These are phyloP conservation scores for Cotesia chilonis DNA, from an alignment of 1,140 invertebrate genomes.

Conservation along the genomic window DNA sequence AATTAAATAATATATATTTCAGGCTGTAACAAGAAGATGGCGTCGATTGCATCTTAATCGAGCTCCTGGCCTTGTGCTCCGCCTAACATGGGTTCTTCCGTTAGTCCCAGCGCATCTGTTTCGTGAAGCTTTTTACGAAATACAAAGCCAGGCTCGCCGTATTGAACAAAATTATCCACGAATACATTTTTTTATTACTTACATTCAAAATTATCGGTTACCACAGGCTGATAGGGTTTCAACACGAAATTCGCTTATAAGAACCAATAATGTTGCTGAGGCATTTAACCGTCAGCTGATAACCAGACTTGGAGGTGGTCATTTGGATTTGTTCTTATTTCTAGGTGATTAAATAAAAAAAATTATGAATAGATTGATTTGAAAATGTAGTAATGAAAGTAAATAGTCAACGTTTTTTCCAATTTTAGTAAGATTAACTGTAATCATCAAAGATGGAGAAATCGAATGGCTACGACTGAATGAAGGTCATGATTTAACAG, in stretches of 20 bases:
- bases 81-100: slow-evolving; percentile 14
- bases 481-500: neutral
- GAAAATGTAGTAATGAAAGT: neutral
- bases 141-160: neutral
- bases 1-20: too few species aligned
- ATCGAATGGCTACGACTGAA: neutral
- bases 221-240: slow-evolving; percentile 4
- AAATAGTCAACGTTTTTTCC: neutral
- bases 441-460: slow-evolving; percentile 4
- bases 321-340: slow-evolving; percentile 9
- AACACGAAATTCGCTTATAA: neutral
- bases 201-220: slow-evolving; percentile 7
- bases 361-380: slow-evolving; percentile 2
- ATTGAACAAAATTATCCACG: neutral
- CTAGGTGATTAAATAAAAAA: slow-evolving; percentile 3
- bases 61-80: neutral
- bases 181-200: slow-evolving; percentile 16
- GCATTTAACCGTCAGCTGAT: slow-evolving; percentile 11
- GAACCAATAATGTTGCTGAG: slow-evolving; percentile 26
- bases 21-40: slow-evolving; percentile 22
- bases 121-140: neutral
- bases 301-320: neutral
- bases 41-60: neutral
- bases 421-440: neutral
- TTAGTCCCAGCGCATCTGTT: slow-evolving; percentile 12